Conservation (phyloP, 2,113 vertebrate species). For the Pteruthius melanotis region DNA sequence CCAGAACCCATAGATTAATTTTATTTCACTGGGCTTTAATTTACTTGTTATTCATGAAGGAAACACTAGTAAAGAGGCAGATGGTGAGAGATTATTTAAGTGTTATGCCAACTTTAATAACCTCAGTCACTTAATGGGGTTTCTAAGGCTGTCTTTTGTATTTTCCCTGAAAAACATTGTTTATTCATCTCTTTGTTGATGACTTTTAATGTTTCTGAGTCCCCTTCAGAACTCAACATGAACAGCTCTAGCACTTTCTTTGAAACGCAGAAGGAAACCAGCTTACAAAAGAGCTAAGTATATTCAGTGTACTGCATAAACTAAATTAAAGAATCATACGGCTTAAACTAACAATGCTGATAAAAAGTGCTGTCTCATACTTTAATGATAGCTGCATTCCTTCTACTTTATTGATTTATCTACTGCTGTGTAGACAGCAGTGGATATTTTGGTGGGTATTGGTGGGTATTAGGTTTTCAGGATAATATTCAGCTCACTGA, state of each 20-base stretch:
- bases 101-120: not conserved
- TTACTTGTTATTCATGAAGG: not conserved
- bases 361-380: not conserved
- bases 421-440: not conserved
- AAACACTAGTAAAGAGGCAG: not conserved
- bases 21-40: not conserved
- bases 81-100: not conserved
- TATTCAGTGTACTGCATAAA: not conserved
- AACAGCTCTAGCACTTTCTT: not conserved
- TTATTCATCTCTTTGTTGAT: not conserved
- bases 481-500: not conserved
- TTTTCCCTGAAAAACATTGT: not conserved
- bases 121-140: rapidly evolving
- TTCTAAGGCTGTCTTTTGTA: not conserved
- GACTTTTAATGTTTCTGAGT: not conserved
- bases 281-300: not conserved
- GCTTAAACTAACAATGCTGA: not conserved
- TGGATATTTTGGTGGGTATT: not conserved
- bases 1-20: not conserved
- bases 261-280: not conserved
- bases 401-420: not conserved
- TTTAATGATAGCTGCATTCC: not conserved
- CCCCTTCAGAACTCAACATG: not conserved
- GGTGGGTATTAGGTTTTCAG: not conserved
- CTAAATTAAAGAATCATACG: not conserved